These are phyloP conservation scores for Dromas ardeola DNA, from an alignment of 2,113 vertebrate species.

Conservation along the genomic window DNA sequence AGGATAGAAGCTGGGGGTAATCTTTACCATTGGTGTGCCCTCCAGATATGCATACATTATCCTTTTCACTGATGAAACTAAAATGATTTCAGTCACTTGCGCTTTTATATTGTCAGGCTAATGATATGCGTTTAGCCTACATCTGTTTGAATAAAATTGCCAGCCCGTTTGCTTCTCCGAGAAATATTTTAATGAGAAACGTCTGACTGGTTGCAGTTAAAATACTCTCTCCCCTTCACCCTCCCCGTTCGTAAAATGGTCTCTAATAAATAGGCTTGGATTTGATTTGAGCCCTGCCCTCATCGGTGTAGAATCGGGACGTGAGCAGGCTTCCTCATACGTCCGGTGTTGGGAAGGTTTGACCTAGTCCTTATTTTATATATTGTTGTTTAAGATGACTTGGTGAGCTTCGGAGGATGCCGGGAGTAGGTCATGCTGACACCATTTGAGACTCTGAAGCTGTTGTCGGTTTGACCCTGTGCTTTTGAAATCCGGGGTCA, in stretches of 20 bases:
- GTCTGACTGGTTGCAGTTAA: constrained; percentile 48
- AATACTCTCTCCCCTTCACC: background rate
- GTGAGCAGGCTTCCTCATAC: background rate
- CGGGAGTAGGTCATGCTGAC: background rate
- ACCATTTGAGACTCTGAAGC: background rate
- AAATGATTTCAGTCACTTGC: constrained; percentile 41
- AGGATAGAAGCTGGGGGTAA: constrained; percentile 58
- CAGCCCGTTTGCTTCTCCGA: constrained; percentile 27
- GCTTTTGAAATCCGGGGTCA: background rate
- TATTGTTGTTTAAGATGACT: constrained; percentile 9
- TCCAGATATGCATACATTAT: constrained; percentile 56
- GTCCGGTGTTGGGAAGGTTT: background rate
- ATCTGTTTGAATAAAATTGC: constrained; percentile 46
- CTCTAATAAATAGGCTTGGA: background rate
- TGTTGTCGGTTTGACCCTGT: background rate
- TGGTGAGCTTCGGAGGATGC: constrained; percentile 16
- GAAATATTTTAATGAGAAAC: constrained; percentile 62
- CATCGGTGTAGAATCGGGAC: background rate
- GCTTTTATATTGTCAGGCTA: constrained; percentile 28
- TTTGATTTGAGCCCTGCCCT: background rate
- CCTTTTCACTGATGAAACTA: constrained; percentile 20
- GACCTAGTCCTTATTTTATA: background rate
- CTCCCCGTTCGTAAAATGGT: background rate
- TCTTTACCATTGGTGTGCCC: constrained; percentile 67
- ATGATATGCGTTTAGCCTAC: constrained; percentile 32